phyloP scores from a whole-genome alignment of 2,113 vertebrate species.

The Salvator merianae region DNA sequence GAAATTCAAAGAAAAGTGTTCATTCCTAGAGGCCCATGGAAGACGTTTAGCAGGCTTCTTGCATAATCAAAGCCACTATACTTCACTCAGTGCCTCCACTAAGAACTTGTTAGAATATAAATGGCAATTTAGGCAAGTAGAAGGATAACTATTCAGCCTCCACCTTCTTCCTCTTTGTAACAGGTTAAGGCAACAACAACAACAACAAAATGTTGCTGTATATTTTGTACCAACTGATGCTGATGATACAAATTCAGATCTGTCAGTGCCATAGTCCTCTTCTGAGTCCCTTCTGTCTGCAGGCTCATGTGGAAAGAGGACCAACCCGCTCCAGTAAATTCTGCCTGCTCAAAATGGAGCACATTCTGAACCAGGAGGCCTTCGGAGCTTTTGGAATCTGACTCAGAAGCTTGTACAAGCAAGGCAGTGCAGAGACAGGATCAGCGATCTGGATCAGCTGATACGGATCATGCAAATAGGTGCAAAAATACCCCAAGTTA shows the following conservation, averaged over 20 bases:
- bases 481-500: not conserved
- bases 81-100: not conserved
- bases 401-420: too few species aligned
- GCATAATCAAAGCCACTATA: not conserved
- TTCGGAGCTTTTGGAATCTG: too few species aligned
- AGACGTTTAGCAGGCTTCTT: not conserved
- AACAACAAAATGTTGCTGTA: not conserved
- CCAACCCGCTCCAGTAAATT: too few species aligned
- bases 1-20: not conserved
- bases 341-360: too few species aligned
- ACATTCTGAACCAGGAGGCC: too few species aligned
- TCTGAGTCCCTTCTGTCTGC: too few species aligned
- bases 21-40: not conserved
- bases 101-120: not conserved
- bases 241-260: fast-evolving
- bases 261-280: too few species aligned
- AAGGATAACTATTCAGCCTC: not conserved
- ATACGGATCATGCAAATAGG: too few species aligned
- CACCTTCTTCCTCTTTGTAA: not conserved
- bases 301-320: too few species aligned
- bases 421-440: too few species aligned
- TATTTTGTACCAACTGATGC: fast-evolving
- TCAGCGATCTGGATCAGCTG: too few species aligned
- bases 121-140: not conserved
- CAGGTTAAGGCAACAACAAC: not conserved